A percentile compares a stretch with the other conserved stretches of the same genome.
These are phyloP conservation scores for Nomada fucata DNA, from an alignment of 2,888 invertebrate genomes.

Conservation along the genomic window DNA sequence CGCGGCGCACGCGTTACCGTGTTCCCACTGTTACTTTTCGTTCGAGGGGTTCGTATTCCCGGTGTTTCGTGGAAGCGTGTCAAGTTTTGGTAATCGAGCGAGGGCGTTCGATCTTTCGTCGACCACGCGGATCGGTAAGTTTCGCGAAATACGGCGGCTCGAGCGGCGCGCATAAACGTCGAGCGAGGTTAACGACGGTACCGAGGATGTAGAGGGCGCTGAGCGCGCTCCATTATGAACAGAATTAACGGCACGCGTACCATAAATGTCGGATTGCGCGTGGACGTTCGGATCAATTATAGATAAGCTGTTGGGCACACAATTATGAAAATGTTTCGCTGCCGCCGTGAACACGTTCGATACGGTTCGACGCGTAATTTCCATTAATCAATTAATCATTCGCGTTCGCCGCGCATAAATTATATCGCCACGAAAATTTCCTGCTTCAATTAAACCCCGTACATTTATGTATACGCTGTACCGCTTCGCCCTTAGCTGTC, in stretches of 20 bases:
- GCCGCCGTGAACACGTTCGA: background rate
- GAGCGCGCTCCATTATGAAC: slow-evolving; percentile 26
- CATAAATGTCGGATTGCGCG: slow-evolving; percentile 26
- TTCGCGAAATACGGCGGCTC: background rate
- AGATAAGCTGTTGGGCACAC: background rate
- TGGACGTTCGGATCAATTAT: slow-evolving; percentile 20
- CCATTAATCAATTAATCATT: slow-evolving; percentile 5
- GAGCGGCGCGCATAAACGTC: background rate
- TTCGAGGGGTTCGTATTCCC: no score
- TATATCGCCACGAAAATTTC: background rate
- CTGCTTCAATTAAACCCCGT: background rate
- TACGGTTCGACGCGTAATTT: background rate
- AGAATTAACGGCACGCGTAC: slow-evolving; percentile 35
- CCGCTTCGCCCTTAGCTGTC: background rate
- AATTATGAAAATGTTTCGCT: slow-evolving; percentile 30
- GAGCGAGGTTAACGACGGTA: slow-evolving; percentile 1
- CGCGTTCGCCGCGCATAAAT: background rate
- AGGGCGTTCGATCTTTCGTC: no score
- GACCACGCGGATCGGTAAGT: background rate
- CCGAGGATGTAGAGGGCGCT: background rate
- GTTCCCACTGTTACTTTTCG: no score
- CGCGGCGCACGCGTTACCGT: no score
- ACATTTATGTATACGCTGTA: background rate
- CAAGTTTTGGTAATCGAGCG: no score
- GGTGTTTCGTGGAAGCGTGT: no score